Conservation (phyloP, 2,113 vertebrate genomes). For the Gallinago jamesoni region DNA sequence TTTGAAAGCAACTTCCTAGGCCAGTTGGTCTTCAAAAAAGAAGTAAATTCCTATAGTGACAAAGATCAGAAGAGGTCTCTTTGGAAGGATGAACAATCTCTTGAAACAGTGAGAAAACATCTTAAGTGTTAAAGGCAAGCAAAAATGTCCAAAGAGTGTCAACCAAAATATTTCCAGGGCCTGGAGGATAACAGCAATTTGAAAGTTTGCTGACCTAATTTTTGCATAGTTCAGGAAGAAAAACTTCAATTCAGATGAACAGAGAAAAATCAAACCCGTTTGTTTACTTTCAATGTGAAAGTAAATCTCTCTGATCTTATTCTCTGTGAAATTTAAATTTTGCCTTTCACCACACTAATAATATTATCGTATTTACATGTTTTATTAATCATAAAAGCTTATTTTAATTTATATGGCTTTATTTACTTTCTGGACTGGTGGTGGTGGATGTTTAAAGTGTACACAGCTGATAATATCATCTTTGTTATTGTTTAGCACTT, state of each 20-base stretch:
- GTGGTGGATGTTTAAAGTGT: slow-evolving; percentile 4
- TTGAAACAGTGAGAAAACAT: background rate
- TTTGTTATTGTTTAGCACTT: background rate
- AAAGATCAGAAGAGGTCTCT: background rate
- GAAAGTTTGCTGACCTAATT: background rate
- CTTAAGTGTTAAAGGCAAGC: background rate
- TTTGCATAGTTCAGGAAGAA: background rate
- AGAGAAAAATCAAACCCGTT: slow-evolving; percentile 12
- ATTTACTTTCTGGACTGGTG: slow-evolving; percentile 52
- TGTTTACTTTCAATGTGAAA: slow-evolving; percentile 36
- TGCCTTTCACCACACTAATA: slow-evolving; percentile 3
- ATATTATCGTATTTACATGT: background rate
- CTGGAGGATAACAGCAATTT: background rate
- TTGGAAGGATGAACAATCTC: background rate
- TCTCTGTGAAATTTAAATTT: slow-evolving; percentile 4
- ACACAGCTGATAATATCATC: background rate
- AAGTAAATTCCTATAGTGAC: background rate
- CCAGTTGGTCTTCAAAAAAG: background rate
- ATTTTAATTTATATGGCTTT: slow-evolving; percentile 28
- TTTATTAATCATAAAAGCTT: slow-evolving; percentile 47
- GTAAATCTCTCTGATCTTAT: slow-evolving; percentile 26
- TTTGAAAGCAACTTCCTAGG: background rate
- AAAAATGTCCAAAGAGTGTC: background rate
- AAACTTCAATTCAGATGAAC: background rate
- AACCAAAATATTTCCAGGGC: background rate